Percentiles rank a stretch among this genome's conserved stretches.
Evolutionary conservation across 2,113 vertebrate species (phyloP).

Genomic region (Noctilio leporinus): DNA sequence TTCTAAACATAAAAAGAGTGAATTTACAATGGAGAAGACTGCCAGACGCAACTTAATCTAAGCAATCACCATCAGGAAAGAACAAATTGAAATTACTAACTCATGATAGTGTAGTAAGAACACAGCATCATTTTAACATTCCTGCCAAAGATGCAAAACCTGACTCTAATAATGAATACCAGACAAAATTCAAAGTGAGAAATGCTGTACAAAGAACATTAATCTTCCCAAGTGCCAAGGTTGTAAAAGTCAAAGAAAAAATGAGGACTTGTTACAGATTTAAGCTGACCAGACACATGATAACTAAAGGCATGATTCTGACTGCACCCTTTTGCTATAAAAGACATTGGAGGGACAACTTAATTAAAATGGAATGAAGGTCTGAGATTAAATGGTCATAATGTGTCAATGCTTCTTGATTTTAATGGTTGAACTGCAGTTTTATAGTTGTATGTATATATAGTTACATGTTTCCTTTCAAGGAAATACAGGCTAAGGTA

Average conservation of each 20-base stretch:
- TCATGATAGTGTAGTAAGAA: neutral
- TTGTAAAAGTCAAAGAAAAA: neutral
- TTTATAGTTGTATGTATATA: too few species aligned
- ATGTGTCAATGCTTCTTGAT: neutral
- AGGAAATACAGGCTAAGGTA: neutral
- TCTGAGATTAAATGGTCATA: neutral
- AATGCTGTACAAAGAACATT: neutral
- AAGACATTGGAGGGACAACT: neutral
- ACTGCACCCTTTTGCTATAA: neutral
- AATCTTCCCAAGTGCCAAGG: neutral
- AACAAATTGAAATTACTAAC: neutral
- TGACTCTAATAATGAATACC: neutral
- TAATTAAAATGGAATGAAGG: neutral
- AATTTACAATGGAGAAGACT: neutral
- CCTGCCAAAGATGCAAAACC: neutral
- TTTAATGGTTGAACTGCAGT: neutral
- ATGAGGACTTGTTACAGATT: neutral
- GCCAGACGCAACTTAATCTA: neutral
- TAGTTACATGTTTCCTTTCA: neutral
- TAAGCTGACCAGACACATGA: neutral
- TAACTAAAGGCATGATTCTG: neutral
- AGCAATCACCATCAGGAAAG: neutral
- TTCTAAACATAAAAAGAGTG: neutral
- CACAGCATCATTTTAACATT: neutral
- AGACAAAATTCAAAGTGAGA: neutral